Evolutionary conservation across 2,888 invertebrate species (phyloP), one percentile per base, ranked within the genome.

Genomic region (Tenthredo notha): DNA sequence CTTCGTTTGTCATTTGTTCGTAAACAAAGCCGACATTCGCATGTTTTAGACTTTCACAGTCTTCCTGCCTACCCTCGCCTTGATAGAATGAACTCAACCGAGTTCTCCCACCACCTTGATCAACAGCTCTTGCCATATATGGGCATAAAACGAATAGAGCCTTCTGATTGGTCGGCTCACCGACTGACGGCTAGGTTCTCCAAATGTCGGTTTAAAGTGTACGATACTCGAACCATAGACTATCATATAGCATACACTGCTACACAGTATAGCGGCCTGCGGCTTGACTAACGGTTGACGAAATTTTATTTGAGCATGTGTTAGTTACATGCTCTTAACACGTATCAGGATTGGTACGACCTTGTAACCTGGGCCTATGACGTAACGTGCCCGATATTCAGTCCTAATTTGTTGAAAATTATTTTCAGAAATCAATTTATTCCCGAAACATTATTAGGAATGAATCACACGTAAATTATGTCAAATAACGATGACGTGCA

Each of bases 41-140:
- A 47, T 83, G 47, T 67, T 83, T 83, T 47, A 47, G 18, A 47
- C 43, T 25, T 67, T 83, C 47, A 43, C 40, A 29, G 83, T 47
- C 65, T 83, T 33, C 83, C 67, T n/a, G 91, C 89, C 90, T 91
- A 88, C 92, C 92, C 92, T 93, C 91, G 86, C 86, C 87, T 85
- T 84, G 86, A 67, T 85, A 50, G 78, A 87, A 90, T 94, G 92
- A 93, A 93, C 91, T 93, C 92, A 92, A 89, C 94, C 94, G 90
- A 88, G 93, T 89, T 90, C 94, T 94, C 94, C 94, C 94, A 94
- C 94, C 94, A 94, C 93, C 92, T 93, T 92, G 93, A 93, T 93
- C 94, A 94, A 94, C 95, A 94, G 95, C 95, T 95, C 95, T 96
- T 95, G 96, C 97, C 97, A 96, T 96, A 96, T 96, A 96, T 96